A percentile compares a stretch with the other conserved stretches of the same genome.
Conservation (phyloP, 2,888 invertebrate genomes). For the Polyommatus iphigenia region DNA sequence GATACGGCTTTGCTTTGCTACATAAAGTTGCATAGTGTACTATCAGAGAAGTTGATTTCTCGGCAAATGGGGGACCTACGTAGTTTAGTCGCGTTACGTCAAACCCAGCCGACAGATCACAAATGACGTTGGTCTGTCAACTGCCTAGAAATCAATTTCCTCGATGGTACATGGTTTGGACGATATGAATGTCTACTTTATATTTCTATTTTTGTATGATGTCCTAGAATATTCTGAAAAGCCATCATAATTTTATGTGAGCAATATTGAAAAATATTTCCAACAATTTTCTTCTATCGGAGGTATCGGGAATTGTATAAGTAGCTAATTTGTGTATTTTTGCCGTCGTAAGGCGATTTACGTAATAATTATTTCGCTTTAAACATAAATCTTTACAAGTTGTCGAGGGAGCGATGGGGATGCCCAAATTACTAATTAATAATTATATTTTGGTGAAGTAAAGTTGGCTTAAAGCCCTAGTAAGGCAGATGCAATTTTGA, state of each 20-base stretch:
- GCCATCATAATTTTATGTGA: neutral
- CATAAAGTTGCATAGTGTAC: no score
- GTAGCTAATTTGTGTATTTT: constrained; percentile 69
- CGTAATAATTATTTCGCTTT: constrained; percentile 66
- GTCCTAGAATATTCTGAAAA: neutral
- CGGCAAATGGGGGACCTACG: no score
- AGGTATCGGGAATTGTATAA: constrained; percentile 53
- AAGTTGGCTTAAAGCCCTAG: neutral
- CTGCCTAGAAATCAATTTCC: no score
- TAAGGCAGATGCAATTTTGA: neutral
- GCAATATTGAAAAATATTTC: neutral
- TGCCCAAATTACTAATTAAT: constrained; percentile 64
- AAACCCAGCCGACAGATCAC: no score
- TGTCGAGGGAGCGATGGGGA: constrained; percentile 49
- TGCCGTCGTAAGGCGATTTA: constrained; percentile 64
- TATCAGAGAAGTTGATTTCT: no score
- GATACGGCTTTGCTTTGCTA: no score
- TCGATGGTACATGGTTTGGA: no score
- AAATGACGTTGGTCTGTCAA: no score
- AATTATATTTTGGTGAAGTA: neutral
- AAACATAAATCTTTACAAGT: constrained; percentile 64
- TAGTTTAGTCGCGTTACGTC: no score
- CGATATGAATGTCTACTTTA: no score
- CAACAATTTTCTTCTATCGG: neutral
- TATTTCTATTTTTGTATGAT: no score